Evolutionary conservation across 2,113 vertebrate genomes (phyloP), one percentile per base, ranked within the genome.

Genomic region (Motacilla alba): DNA sequence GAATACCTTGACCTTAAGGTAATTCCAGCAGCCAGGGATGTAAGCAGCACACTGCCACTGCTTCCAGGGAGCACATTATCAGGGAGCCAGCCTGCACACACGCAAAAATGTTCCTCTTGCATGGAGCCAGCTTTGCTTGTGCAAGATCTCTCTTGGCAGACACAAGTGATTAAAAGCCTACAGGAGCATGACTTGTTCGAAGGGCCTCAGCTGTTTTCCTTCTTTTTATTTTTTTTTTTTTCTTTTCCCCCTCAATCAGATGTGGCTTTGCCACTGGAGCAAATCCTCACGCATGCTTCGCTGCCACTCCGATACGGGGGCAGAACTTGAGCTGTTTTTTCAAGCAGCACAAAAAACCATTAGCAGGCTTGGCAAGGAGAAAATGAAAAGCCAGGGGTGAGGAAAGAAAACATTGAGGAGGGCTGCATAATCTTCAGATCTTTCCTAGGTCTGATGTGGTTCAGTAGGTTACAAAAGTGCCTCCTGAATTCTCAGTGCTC

Each of bases 401-500:
- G 52, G 70, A 85, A 90, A 79, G 83, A 93, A 92, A 96, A 67
- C 72, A 81, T 6, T n/a, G 81, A 67, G 63, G 94, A 92, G 43
- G 47, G 52, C 63, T 70, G 68, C 67, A 55, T 70, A 94, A 80
- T 96, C 92, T 93, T 86, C 62, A 92, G 72, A 95, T 93, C 78
- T 83, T 68, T 70, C 67, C 72, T 83, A 33, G 60, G 75, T 86
- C 79, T 72, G 58, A 33, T 77, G 88, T 93, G 92, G 90, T 94
- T 94, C 95, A 96, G 84, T 80, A 85, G 62, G 46, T 89, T 90
- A 82, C 30, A 85, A 94, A 89, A 95, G 89, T 83, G 24, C 64
- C 85, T 88, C 56, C 76, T 90, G 85, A 96, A 96, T 96, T 96
- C 94, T 93, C 93, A 52, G 79, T 78, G 92, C 79, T 97, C 92